Base-by-base conservation (phyloP, 2,888 invertebrate species). In the Alentia gelatinosa region DNA sequence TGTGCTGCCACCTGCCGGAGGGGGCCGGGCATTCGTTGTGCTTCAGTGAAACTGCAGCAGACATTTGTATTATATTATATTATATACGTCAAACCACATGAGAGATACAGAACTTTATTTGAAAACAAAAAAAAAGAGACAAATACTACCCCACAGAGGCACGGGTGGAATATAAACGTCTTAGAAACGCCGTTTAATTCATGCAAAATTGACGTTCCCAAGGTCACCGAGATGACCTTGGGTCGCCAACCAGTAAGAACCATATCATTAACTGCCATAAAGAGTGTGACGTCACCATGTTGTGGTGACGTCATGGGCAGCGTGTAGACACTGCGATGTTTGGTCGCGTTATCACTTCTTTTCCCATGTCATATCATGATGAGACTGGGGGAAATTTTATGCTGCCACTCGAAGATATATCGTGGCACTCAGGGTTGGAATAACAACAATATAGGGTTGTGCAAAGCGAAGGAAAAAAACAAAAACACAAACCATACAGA, bases 1-100 rank as follows among this genome's bases (percentile, higher is more conserved):
- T 12, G 68, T 68, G 68, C 68, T 68, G 68, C 68, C 68, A 68
- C 68, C 68, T 68, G 30, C n/a, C 12, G 79, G 79, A 79, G 79
- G 39, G n/a, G 3, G 56, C 56, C 56, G 56, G 56, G 56, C 56
- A 12, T 12, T n/a, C 19, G 5, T 56, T 56, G 56, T n/a, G n/a
- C 56, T n/a, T n/a, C n/a, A n/a, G n/a, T n/a, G n/a, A n/a, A n/a
- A n/a, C n/a, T n/a, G n/a, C n/a, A n/a, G n/a, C n/a, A n/a, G n/a
- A n/a, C n/a, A n/a, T n/a, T n/a, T n/a, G n/a, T n/a, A n/a, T n/a
- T n/a, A n/a, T n/a, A n/a, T n/a, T n/a, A n/a, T n/a, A n/a, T n/a
- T n/a, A n/a, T n/a, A n/a, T n/a, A n/a, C n/a, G n/a, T n/a, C n/a
- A n/a, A n/a, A n/a, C n/a, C n/a, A n/a, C n/a, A n/a, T n/a, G n/a